Percentiles rank a stretch among this genome's conserved stretches.
phyloP scores from a whole-genome alignment of 2,797 vertebrate species.

The Falco concolor region DNA sequence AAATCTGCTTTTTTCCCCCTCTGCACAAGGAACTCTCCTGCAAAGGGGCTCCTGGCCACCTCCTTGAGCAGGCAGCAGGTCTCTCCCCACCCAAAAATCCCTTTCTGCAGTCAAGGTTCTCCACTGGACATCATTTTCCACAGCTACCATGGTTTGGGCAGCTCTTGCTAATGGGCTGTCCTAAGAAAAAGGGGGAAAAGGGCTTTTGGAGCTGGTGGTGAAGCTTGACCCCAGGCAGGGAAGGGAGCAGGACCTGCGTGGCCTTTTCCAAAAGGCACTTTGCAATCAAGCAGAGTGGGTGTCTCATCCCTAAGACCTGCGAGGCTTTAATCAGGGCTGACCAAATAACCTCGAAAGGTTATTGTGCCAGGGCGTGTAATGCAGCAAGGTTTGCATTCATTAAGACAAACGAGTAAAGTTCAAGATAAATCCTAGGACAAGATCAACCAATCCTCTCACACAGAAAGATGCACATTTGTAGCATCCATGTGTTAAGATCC shows the following conservation, averaged over 20 bases:
- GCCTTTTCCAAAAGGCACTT: neutral
- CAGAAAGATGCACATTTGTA: neutral
- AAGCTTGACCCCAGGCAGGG: neutral
- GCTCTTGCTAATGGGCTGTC: neutral
- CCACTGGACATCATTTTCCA: neutral
- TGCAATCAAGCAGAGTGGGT: neutral
- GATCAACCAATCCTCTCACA: neutral
- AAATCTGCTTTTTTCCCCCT: neutral
- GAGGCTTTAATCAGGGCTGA: neutral
- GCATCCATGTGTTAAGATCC: neutral
- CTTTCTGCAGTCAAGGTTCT: neutral
- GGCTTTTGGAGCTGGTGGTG: neutral
- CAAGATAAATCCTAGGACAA: neutral
- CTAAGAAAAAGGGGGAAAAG: neutral
- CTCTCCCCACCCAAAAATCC: neutral
- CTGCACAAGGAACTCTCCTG: neutral
- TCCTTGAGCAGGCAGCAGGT: neutral
- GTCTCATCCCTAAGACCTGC: neutral
- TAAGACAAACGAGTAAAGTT: neutral
- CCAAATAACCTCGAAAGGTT: neutral
- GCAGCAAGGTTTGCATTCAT: neutral
- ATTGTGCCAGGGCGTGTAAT: fast-evolving
- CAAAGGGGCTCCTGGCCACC: neutral
- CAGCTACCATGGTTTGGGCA: neutral
- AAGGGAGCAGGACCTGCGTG: neutral